These are phyloP conservation scores for Alectura lathami DNA, from an alignment of 2,113 vertebrate species.

Conservation along the genomic window DNA sequence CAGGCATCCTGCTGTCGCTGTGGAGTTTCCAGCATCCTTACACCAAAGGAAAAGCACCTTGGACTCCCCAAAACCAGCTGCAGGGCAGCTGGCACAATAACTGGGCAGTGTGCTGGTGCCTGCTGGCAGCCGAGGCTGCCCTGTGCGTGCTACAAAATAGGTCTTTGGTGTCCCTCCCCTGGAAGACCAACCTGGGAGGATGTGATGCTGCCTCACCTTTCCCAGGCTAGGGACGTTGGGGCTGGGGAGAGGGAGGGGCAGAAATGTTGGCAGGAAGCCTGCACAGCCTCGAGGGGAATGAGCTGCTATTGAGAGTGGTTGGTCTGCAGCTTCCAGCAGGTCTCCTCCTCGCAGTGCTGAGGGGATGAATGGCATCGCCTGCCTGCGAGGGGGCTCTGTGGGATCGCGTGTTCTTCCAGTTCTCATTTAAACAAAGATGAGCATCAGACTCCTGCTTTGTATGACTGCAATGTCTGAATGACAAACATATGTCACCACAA, in stretches of 20 bases:
- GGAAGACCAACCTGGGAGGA: neutral
- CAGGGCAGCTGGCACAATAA: neutral
- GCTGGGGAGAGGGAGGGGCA: neutral
- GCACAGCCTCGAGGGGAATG: neutral
- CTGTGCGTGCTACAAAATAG: neutral
- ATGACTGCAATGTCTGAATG: neutral
- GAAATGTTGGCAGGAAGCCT: neutral
- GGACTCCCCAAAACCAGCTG: neutral
- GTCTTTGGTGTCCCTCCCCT: neutral
- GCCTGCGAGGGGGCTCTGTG: neutral
- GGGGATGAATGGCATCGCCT: neutral
- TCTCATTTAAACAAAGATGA: neutral
- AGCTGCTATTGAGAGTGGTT: neutral
- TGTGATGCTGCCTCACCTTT: neutral
- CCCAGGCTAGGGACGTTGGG: neutral
- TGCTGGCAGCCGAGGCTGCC: neutral
- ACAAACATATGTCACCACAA: neutral
- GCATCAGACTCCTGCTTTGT: neutral
- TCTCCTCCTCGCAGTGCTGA: neutral
- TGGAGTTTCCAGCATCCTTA: neutral
- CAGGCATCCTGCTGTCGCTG: neutral
- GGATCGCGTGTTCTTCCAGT: neutral
- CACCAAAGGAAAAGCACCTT: conserved; percentile 7
- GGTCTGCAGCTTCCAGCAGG: neutral
- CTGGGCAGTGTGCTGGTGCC: neutral